phyloP scores from a whole-genome alignment of 1,140 invertebrate species.

The Eueides isabella region DNA sequence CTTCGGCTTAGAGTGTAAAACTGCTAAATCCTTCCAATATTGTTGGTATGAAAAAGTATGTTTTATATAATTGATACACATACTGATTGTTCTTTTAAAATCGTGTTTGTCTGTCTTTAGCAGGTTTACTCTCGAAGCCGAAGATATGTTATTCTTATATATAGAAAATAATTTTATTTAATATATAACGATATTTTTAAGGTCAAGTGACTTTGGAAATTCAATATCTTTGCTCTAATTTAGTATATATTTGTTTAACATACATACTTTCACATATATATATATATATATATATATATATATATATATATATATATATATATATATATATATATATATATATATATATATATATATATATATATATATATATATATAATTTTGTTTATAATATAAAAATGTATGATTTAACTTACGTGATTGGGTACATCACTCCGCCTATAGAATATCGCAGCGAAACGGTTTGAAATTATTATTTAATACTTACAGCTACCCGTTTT shows the following conservation, averaged over 20 bases:
- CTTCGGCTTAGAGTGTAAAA: too few relatives aligned
- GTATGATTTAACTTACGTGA: slow-evolving; percentile 11
- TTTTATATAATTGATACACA: too few relatives aligned
- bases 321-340: too few relatives aligned
- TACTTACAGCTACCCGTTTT: slow-evolving; percentile 45
- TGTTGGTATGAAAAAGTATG: too few relatives aligned
- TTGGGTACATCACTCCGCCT: slow-evolving; percentile 72
- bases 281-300: background rate
- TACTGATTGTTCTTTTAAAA: too few relatives aligned
- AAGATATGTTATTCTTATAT: too few relatives aligned
- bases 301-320: too few relatives aligned
- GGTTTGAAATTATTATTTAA: slow-evolving; percentile 52
- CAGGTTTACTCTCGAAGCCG: too few relatives aligned
- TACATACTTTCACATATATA: background rate
- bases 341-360: too few relatives aligned
- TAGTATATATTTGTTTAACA: background rate
- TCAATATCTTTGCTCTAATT: background rate
- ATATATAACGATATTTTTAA: background rate
- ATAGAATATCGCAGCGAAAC: slow-evolving; percentile 64
- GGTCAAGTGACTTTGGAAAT: background rate
- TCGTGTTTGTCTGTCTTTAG: too few relatives aligned
- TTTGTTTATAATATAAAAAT: background rate
- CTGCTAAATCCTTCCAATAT: too few relatives aligned
- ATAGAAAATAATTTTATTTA: background rate
- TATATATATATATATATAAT: background rate